Evolutionary conservation across 2,888 invertebrate species (phyloP).

Genomic region (Magallana nippona): DNA sequence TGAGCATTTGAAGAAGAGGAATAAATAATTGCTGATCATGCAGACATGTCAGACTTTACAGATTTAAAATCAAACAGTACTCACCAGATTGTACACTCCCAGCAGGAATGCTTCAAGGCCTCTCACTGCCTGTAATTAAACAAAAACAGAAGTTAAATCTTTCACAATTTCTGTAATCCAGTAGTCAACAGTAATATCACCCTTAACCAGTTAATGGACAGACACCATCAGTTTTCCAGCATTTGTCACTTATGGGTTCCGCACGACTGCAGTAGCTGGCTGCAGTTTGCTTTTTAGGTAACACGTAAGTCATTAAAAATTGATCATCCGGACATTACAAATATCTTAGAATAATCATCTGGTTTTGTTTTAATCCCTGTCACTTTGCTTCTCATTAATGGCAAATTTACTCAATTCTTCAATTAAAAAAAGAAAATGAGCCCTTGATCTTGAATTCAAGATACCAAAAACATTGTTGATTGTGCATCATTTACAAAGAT

Average conservation of each 20-base stretch:
- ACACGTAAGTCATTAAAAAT: conserved; percentile 28
- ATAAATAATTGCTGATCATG: too few species aligned
- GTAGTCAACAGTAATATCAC: conserved; percentile 2
- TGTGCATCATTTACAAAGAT: too few species aligned
- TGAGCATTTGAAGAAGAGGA: too few species aligned
- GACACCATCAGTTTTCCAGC: background rate
- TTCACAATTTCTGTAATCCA: conserved; percentile 18
- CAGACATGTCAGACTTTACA: too few species aligned
- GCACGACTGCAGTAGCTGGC: background rate
- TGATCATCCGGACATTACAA: background rate
- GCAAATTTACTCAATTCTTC: too few species aligned
- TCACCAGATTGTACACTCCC: conserved; percentile 78
- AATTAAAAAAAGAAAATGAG: too few species aligned
- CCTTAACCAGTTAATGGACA: background rate
- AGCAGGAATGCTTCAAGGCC: conserved; percentile 75
- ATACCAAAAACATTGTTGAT: too few species aligned
- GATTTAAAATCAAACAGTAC: conserved; percentile 42
- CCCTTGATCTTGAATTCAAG: too few species aligned
- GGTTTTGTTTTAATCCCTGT: too few species aligned
- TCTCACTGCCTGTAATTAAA: conserved; percentile 68
- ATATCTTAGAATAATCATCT: too few species aligned
- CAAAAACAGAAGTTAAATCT: conserved; percentile 10
- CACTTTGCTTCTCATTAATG: too few species aligned
- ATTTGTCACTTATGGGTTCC: conserved; percentile 1
- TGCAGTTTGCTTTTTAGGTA: background rate